Conservation (phyloP, 2,797 vertebrate species). For the Phalanger gymnotis region DNA sequence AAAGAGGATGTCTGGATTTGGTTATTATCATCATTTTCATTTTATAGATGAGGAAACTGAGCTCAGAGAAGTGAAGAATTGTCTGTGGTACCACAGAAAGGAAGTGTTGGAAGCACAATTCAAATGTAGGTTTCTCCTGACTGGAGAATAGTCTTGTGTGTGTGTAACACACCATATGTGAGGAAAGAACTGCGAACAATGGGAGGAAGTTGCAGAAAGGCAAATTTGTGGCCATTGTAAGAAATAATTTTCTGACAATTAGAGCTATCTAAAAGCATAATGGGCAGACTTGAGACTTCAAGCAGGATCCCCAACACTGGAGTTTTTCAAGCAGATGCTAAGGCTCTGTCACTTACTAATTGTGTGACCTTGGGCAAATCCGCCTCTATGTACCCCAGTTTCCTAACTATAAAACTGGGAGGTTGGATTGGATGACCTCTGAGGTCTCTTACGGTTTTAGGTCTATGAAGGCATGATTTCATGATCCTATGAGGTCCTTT, state of each 20-base stretch:
- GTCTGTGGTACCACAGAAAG: background rate
- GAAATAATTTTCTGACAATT: background rate
- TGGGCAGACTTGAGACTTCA: background rate
- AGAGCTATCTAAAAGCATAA: background rate
- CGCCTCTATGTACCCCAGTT: background rate
- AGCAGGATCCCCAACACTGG: background rate
- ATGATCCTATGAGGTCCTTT: background rate
- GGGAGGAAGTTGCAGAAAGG: background rate
- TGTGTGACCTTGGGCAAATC: background rate
- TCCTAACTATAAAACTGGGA: background rate
- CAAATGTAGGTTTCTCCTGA: background rate
- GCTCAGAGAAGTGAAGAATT: background rate
- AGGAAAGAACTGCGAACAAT: background rate
- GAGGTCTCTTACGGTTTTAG: background rate
- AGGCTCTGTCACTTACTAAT: background rate
- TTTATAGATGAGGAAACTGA: background rate
- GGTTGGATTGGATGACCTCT: background rate
- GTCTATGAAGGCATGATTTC: background rate
- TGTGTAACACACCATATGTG: background rate
- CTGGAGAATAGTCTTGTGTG: background rate
- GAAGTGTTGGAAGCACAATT: background rate
- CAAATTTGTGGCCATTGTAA: background rate
- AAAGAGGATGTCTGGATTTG: background rate
- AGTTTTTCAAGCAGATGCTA: background rate
- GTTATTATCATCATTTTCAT: background rate